Conservation (phyloP, 1,140 invertebrate species). For the Eriosoma lanigerum region DNA sequence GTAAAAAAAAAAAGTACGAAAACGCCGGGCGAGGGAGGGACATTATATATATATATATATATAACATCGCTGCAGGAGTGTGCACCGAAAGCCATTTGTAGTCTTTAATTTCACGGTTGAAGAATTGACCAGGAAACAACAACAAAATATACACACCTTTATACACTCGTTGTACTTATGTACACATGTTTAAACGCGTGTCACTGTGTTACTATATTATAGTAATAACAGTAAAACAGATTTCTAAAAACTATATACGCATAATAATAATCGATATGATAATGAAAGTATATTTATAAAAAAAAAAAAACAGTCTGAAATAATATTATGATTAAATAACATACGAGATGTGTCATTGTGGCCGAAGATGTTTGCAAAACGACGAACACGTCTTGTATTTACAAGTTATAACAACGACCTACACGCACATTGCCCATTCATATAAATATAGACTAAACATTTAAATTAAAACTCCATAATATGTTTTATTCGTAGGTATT, state of each 20-base stretch:
- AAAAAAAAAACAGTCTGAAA: too few relatives aligned
- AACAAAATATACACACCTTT: constrained; percentile 22
- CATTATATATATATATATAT: not conserved
- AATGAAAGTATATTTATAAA: not conserved
- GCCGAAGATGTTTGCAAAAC: not conserved
- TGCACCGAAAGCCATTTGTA: constrained; percentile 36
- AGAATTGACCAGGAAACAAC: constrained; percentile 51
- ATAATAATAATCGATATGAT: constrained; percentile 9
- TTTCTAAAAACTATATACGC: constrained; percentile 35
- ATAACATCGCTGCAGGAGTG: not conserved
- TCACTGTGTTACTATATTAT: not conserved
- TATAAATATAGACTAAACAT: too few relatives aligned
- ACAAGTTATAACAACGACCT: too few relatives aligned
- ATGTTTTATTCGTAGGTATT: too few relatives aligned
- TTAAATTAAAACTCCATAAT: too few relatives aligned
- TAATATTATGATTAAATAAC: constrained; percentile 12
- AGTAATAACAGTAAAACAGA: constrained; percentile 31
- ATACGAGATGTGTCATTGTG: too few relatives aligned
- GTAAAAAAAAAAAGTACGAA: constrained; percentile 32
- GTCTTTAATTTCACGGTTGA: constrained; percentile 52
- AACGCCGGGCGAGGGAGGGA: constrained; percentile 6
- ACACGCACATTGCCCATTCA: too few relatives aligned
- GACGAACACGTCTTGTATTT: too few relatives aligned
- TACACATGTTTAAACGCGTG: constrained; percentile 44
- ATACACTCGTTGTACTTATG: not conserved